phyloP scores from a whole-genome alignment of 2,888 invertebrate genomes.

The Lithophane semibrunnea region DNA sequence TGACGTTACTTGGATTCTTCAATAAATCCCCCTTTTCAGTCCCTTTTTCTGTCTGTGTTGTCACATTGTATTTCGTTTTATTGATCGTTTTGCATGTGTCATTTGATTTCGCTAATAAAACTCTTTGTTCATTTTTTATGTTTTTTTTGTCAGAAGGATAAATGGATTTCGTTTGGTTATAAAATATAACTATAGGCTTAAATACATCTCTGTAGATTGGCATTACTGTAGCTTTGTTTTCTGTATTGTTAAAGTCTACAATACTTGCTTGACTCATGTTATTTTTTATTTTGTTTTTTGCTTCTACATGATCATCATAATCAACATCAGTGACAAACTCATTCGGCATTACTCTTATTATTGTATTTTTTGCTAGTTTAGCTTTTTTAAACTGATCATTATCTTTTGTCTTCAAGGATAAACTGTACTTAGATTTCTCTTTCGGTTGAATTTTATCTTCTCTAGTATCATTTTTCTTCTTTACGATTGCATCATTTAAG shows the following conservation, averaged over 20 bases:
- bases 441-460: constrained; percentile 23
- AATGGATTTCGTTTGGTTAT: constrained; percentile 22
- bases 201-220: neutral
- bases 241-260: constrained; percentile 9
- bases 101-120: neutral
- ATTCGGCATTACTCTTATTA: constrained; percentile 70
- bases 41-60: neutral
- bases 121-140: no score
- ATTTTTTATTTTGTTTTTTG: neutral
- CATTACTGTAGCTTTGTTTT: constrained; percentile 1
- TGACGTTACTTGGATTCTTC: neutral
- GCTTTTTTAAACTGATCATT: constrained; percentile 13
- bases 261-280: neutral
- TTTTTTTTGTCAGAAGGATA: neutral
- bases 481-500: constrained; percentile 39
- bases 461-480: constrained; percentile 35
- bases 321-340: constrained; percentile 65
- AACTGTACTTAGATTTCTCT: constrained; percentile 26
- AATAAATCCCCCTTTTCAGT: neutral
- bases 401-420: constrained; percentile 21
- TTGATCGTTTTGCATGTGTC: neutral
- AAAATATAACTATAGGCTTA: constrained; percentile 17
- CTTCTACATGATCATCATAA: constrained; percentile 18
- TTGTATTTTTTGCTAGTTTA: constrained; percentile 54
- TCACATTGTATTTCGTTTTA: neutral